These are phyloP conservation scores for Scaptomyza polygonia DNA, from an alignment of 2,888 invertebrate species.

Conservation along the genomic window DNA sequence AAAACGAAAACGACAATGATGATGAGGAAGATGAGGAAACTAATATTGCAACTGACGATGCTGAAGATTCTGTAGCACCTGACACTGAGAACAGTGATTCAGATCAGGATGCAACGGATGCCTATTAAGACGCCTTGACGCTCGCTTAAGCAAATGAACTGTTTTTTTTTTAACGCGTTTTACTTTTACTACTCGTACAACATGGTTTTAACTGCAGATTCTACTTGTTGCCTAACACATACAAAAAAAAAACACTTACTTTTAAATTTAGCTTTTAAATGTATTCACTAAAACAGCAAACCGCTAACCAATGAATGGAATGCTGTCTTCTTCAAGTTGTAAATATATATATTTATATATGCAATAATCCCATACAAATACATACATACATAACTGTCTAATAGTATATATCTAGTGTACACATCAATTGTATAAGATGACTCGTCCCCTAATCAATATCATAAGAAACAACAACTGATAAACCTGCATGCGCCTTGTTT, in stretches of 20 bases:
- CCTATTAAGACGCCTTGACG: conserved; percentile 37
- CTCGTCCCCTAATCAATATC: not conserved
- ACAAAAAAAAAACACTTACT: conserved; percentile 1
- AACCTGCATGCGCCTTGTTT: not conserved
- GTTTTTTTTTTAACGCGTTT: conserved; percentile 3
- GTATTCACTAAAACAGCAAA: not conserved
- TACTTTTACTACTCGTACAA: conserved; percentile 17
- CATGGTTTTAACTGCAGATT: conserved; percentile 21
- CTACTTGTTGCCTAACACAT: conserved; percentile 35
- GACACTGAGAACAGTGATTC: conserved; percentile 27
- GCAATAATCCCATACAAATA: not conserved
- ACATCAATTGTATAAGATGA: conserved; percentile 9
- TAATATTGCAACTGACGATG: conserved; percentile 23
- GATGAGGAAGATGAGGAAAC: conserved; percentile 20
- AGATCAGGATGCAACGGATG: conserved; percentile 22
- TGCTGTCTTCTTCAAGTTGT: conserved; percentile 54
- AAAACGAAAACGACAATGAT: conserved; percentile 9
- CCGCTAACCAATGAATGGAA: conserved; percentile 11
- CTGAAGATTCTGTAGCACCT: conserved; percentile 16
- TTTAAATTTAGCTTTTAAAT: conserved; percentile 24
- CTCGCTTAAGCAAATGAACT: conserved; percentile 21
- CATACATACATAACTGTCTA: not conserved
- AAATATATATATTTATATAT: conserved; percentile 41
- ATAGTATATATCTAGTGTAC: not conserved
- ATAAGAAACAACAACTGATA: conserved; percentile 3